These are phyloP conservation scores for Drosophila triauraria DNA, from an alignment of 1,140 invertebrate species.

Conservation along the genomic window DNA sequence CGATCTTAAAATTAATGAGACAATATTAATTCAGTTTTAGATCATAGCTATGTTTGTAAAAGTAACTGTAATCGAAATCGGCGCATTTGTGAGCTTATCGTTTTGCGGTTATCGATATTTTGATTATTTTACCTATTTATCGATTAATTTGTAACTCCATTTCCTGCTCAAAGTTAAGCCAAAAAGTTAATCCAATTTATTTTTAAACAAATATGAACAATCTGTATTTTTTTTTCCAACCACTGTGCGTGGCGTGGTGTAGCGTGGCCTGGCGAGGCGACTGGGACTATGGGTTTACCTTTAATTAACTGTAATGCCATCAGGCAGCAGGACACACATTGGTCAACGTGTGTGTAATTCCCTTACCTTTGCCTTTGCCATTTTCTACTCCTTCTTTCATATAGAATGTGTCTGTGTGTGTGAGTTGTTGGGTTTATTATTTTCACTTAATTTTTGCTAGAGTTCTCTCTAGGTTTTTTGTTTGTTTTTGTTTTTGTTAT, in stretches of 20 bases:
- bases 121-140: neutral
- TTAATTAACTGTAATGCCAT: constrained; percentile 74
- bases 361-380: neutral
- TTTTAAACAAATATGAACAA: neutral
- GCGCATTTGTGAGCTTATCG: neutral
- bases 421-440: constrained; percentile 67
- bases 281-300: constrained; percentile 41
- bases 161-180: neutral
- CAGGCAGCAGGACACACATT: constrained; percentile 19
- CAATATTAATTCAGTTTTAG: too few relatives aligned
- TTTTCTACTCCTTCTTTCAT: neutral
- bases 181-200: neutral
- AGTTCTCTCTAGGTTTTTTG: constrained; percentile 23
- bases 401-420: constrained; percentile 16
- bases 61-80: neutral
- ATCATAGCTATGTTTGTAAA: too few relatives aligned
- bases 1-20: too few relatives aligned
- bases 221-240: neutral
- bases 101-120: neutral
- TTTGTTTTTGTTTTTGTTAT: constrained; percentile 25
- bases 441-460: constrained; percentile 79
- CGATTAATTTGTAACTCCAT: neutral
- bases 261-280: neutral
- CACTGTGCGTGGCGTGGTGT: constrained; percentile 31
- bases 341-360: constrained; percentile 51